Evolutionary conservation across 1,140 invertebrate genomes (phyloP), one percentile per base, ranked within the genome.

Genomic region (Andricus grossulariae): DNA sequence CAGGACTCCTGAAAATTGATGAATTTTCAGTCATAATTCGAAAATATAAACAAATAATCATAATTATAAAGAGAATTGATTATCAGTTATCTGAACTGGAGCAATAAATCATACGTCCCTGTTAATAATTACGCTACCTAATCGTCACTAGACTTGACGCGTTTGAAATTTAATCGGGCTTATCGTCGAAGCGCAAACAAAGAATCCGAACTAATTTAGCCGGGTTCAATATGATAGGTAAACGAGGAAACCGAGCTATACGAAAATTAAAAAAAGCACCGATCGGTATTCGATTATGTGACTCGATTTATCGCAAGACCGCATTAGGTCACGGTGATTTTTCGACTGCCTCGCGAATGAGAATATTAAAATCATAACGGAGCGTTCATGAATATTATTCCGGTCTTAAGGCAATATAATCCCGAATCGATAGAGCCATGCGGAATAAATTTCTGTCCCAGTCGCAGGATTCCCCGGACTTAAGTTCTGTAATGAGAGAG

Each of bases 321-420:
- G 78, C 82, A 76, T 82, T 83, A 86, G 78, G 79, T 60, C 60
- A 71, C 80, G 79, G 77, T 83, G 85, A 88, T 88, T 89, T 88
- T 90, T 89, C 88, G 80, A 88, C 82, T 86, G 78, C 75, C 45
- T 50, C 74, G 25, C 45, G 52, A 82, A 81, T 75, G 78, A 84
- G 86, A 87, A 89, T 89, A 90, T 89, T 89, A 86, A 90, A 90
- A 89, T 90, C 88, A 89, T 90, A 90, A 88, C 85, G 86, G 80
- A 78, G 81, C 80, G 82, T 74, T 87, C 87, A 90, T 89, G 89
- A 90, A 90, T 90, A 90, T 89, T 89, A 89, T 90, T 90, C 85
- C 79, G 78, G 82, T 87, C 85, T 88, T 88, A 89, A 86, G 84
- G 88, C 86, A 86, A 90, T 89, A 89, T 90, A 89, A 90, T 90